Evolutionary conservation across 1,140 invertebrate genomes (phyloP).

Genomic region (Nasonia vitripennis): DNA sequence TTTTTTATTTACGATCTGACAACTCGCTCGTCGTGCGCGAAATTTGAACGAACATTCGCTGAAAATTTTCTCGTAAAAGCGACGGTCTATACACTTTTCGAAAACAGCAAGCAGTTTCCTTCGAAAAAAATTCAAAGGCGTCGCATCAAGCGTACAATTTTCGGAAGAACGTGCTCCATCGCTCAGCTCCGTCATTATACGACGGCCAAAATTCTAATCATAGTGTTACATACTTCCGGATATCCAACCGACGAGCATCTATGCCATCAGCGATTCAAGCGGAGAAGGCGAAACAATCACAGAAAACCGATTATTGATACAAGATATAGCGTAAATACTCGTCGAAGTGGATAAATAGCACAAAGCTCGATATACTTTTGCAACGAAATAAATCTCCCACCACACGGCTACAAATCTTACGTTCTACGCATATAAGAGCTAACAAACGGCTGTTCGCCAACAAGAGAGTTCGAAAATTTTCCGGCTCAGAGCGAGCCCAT

Average conservation of each 20-base stretch:
- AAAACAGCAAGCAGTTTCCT: background rate
- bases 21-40: too few relatives aligned
- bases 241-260: too few relatives aligned
- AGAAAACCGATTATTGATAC: background rate
- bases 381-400: constrained; percentile 9
- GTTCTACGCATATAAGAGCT: background rate
- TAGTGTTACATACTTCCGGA: background rate
- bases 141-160: background rate
- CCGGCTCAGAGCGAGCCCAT: background rate
- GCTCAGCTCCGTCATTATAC: background rate
- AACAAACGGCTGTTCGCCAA: constrained; percentile 29
- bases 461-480: background rate
- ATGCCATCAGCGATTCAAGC: background rate
- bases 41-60: too few relatives aligned
- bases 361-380: background rate
- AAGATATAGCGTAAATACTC: background rate
- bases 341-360: background rate
- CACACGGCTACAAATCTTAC: constrained; percentile 19
- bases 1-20: too few relatives aligned
- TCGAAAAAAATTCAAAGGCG: background rate
- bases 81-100: too few relatives aligned
- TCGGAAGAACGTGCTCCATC: background rate
- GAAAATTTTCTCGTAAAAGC: too few relatives aligned
- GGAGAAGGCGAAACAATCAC: background rate
- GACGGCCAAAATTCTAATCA: constrained; percentile 15